Evolutionary conservation across 2,888 invertebrate species (phyloP).

Genomic region (Diachrysia chrysitis): DNA sequence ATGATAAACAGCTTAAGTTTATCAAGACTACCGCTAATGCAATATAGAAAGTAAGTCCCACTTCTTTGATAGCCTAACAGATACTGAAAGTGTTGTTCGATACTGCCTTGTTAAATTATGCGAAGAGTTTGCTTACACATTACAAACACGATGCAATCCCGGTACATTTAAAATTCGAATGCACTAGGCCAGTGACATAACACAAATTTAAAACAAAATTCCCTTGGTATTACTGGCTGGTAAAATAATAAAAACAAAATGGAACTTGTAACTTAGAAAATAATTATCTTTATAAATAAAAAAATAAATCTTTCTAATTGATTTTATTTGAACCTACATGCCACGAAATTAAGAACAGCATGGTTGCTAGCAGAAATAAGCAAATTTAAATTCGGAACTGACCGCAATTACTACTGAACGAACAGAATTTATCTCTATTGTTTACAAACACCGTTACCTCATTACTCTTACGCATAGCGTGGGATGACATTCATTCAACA

Average conservation of each 20-base stretch:
- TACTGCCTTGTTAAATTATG: conserved; percentile 38
- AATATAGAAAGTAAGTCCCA: conserved; percentile 52
- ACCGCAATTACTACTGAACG: conserved; percentile 18
- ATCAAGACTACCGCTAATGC: conserved; percentile 48
- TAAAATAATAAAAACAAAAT: neutral
- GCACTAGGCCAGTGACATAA: neutral
- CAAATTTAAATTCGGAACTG: neutral
- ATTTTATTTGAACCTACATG: too few species aligned
- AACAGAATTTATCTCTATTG: conserved; percentile 45
- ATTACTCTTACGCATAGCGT: conserved; percentile 39
- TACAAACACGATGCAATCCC: conserved; percentile 6
- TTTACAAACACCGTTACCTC: conserved; percentile 48
- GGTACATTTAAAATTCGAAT: neutral
- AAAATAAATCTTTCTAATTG: too few species aligned
- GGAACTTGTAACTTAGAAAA: neutral
- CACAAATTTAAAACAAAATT: neutral
- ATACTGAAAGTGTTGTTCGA: conserved; percentile 49
- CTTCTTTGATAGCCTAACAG: conserved; percentile 34
- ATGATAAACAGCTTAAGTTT: conserved; percentile 47
- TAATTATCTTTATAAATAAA: too few species aligned
- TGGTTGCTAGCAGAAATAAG: neutral
- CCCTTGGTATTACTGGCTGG: too few species aligned
- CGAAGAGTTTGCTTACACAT: conserved; percentile 24
- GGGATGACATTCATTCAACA: conserved; percentile 30
- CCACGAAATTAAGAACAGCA: neutral